Base-by-base conservation (phyloP, 2,113 vertebrate genomes). In the Perognathus longimembris region DNA sequence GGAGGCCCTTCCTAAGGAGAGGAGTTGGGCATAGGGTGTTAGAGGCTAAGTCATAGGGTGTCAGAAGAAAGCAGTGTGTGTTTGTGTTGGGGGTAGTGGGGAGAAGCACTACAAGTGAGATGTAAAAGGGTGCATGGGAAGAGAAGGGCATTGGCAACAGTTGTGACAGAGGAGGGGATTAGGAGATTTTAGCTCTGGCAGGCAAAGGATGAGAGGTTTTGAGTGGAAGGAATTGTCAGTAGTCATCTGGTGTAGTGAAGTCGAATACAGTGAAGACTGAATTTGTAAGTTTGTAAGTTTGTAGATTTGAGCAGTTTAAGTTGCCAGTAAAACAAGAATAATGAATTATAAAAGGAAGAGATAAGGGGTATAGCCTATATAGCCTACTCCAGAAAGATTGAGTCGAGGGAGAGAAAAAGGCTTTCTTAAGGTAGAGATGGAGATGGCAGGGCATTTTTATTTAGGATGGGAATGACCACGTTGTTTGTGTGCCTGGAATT, bases 311-410 rank as follows among this genome's bases (percentile, higher is more conserved):
- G 32, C 28, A 21, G 12, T 70, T 67, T 75, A 67, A 93, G 22
- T 90, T 83, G 36, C 69, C 45, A 75, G 34, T 21, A 17, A n/a
- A n/a, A 42, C 80, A 78, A 6, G 73, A 84, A 78, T 17, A 64
- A 34, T 84, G 67, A 67, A 22, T 77, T 34, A 24, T 71, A 79
- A 92, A 88, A 89, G 63, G 76, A 69, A 20, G 42, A 78, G 71
- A 42, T 36, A 32, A 3, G 40, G 66, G 81, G 57, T 78, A 12
- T 63, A 50, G n/a, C 24, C 66, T 81, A 59, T 78, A 12, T 63
- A 50, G n/a, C 24, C 66, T 81, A 59, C 80, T 94, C 75, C 70
- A 80, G 85, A 88, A 88, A 90, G 57, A 21, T 86, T 45, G 26
- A 24, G 4, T 75, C 3, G n/a, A 54, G 77, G 28, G 36, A 54